Percentiles rank a stretch among this genome's conserved stretches.
phyloP scores from a whole-genome alignment of 2,888 invertebrate species.

The Ectemnius cavifrons region DNA sequence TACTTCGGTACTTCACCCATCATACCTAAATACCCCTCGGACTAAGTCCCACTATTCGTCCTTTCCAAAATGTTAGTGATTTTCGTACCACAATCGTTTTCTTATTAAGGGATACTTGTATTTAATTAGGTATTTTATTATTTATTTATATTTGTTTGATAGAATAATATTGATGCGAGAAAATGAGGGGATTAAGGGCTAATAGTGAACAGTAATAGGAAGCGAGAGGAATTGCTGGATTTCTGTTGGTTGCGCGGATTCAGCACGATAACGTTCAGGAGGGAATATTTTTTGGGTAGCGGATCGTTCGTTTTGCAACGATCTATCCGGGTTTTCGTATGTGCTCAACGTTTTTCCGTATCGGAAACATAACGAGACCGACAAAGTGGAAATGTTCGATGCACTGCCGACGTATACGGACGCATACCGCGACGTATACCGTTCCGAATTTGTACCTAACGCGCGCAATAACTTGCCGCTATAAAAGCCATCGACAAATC shows the following conservation, averaged over 20 bases:
- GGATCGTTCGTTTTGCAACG: no score
- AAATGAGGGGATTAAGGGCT: no score
- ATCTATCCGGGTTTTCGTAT: no score
- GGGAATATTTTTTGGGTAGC: background rate
- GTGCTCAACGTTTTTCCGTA: conserved; percentile 44
- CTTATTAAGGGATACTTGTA: no score
- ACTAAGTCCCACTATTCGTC: no score
- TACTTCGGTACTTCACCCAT: conserved; percentile 52
- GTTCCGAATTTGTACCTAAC: conserved; percentile 74
- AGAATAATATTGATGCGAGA: no score
- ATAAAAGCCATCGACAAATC: conserved; percentile 79
- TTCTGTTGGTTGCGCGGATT: background rate
- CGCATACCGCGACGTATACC: conserved; percentile 42
- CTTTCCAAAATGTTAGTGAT: no score
- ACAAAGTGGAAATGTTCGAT: conserved; percentile 65
- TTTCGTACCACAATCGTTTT: no score
- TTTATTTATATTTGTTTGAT: no score
- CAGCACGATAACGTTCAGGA: background rate
- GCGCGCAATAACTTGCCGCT: conserved; percentile 78
- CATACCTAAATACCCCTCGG: conserved; percentile 37
- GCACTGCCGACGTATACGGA: conserved; percentile 46
- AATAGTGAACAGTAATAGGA: no score
- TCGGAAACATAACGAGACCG: conserved; percentile 53
- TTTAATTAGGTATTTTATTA: no score
- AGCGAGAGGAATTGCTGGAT: no score